Percentiles rank a stretch among this genome's conserved stretches.
phyloP scores from a whole-genome alignment of 2,888 invertebrate genomes.

The Aporophyla nigra region DNA sequence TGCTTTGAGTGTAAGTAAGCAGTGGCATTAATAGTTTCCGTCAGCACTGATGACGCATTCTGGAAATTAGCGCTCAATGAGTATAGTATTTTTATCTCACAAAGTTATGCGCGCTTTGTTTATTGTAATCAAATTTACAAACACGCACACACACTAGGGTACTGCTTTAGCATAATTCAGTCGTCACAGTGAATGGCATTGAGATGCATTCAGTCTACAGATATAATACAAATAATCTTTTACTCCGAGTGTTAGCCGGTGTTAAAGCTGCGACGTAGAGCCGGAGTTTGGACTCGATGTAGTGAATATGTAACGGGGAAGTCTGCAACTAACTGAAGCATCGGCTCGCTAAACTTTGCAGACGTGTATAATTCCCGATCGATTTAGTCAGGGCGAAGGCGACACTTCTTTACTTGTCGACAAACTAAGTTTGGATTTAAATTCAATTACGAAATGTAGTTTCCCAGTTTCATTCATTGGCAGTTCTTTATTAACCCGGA shows the following conservation, averaged over 20 bases:
- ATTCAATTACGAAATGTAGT: constrained; percentile 1
- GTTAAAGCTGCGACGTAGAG: background rate
- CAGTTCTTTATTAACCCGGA: background rate
- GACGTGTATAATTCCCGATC: constrained; percentile 31
- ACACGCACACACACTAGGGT: too few relatives aligned
- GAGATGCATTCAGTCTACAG: constrained; percentile 3
- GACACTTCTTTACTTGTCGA: constrained; percentile 17
- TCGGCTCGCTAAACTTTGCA: constrained; percentile 28
- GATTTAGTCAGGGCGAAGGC: constrained; percentile 23
- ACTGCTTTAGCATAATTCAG: constrained; percentile 11
- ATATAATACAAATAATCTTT: constrained; percentile 26
- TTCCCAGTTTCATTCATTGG: background rate
- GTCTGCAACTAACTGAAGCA: constrained; percentile 15
- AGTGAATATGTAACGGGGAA: constrained; percentile 43
- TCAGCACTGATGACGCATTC: constrained; percentile 31
- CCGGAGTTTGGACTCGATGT: constrained; percentile 7
- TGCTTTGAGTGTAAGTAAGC: constrained; percentile 18
- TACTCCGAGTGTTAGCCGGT: constrained; percentile 11
- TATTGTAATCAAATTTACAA: too few relatives aligned
- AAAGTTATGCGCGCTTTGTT: too few relatives aligned
- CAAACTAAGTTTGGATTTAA: constrained; percentile 24
- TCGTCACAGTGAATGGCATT: background rate
- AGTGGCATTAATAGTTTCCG: constrained; percentile 34
- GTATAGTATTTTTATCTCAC: too few relatives aligned
- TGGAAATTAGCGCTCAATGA: constrained; percentile 8